Conservation (phyloP, 1,140 invertebrate species). For the Rhyzopertha dominica region DNA sequence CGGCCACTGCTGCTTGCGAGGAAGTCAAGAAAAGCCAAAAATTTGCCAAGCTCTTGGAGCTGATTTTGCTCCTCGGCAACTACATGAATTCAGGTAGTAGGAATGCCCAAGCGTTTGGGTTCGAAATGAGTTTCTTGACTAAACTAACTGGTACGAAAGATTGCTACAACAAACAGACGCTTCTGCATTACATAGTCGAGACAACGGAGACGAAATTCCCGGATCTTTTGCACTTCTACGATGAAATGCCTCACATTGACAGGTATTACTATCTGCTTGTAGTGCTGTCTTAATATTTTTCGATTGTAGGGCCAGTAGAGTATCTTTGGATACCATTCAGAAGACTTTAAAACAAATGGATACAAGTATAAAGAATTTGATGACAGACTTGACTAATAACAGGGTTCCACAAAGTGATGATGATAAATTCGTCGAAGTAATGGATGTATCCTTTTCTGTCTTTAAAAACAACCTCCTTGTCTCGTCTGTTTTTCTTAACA, state of each 20-base stretch:
- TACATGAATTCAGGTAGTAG: conserved; percentile 93
- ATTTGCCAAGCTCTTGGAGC: conserved; percentile 83
- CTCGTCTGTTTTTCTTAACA: no score
- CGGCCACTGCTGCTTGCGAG: conserved; percentile 91
- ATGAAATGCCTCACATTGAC: conserved; percentile 85
- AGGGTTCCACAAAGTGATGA: conserved; percentile 69
- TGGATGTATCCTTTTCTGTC: conserved; percentile 58
- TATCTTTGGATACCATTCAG: conserved; percentile 81
- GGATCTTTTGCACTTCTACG: conserved; percentile 74
- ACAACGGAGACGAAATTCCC: conserved; percentile 84
- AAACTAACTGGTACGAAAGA: conserved; percentile 96
- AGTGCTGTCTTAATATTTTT: conserved; percentile 8
- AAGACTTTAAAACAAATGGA: conserved; percentile 85
- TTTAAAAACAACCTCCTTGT: no score
- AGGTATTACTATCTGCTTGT: conserved; percentile 37
- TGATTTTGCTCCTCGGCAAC: conserved; percentile 88
- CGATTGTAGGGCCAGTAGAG: conserved; percentile 62
- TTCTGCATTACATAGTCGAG: conserved; percentile 90
- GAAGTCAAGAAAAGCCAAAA: conserved; percentile 87
- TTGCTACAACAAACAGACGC: conserved; percentile 84
- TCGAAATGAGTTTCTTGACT: conserved; percentile 93
- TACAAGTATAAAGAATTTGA: conserved; percentile 74
- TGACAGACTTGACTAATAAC: conserved; percentile 81
- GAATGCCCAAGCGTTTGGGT: conserved; percentile 90
- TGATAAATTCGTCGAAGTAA: conserved; percentile 78